phyloP scores from a whole-genome alignment of 2,113 vertebrate species.

The Thamnaconus septentrionalis region DNA sequence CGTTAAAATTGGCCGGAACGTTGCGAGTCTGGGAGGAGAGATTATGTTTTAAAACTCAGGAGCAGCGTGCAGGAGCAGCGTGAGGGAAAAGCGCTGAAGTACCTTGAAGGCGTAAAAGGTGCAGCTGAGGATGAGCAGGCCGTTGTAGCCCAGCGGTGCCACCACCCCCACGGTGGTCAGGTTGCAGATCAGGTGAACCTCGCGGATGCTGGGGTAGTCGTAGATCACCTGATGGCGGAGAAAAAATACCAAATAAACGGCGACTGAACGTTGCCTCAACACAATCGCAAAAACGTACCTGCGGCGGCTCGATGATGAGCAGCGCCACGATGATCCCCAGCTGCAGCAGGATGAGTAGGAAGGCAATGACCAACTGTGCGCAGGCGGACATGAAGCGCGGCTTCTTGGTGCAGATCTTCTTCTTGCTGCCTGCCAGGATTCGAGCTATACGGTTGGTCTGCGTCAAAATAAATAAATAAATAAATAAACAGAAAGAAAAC shows the following conservation, averaged over 20 bases:
- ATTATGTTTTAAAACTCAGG: neutral
- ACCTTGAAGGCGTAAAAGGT: slow-evolving; percentile 98
- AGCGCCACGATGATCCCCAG: slow-evolving; percentile 94
- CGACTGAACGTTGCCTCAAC: too few species aligned
- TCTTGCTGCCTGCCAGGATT: slow-evolving; percentile 98
- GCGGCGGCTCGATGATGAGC: slow-evolving; percentile 91
- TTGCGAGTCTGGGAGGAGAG: slow-evolving; percentile 83
- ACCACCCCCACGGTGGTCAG: slow-evolving; percentile 96
- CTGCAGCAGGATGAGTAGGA: slow-evolving; percentile 93
- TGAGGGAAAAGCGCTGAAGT: neutral
- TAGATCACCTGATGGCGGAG: slow-evolving; percentile 79
- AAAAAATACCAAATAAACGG: neutral
- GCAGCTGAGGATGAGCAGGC: slow-evolving; percentile 95
- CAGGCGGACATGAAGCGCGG: slow-evolving; percentile 99
- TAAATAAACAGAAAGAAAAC: slow-evolving; percentile 7
- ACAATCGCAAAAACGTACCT: slow-evolving; percentile 36
- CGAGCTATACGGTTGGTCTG: slow-evolving; percentile 96
- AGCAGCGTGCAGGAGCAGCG: neutral
- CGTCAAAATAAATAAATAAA: slow-evolving; percentile 55
- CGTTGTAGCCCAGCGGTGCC: slow-evolving; percentile 96
- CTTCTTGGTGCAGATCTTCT: slow-evolving; percentile 99
- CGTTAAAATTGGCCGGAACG: slow-evolving; percentile 97
- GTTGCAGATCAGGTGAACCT: slow-evolving; percentile 97
- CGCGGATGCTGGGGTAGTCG: slow-evolving; percentile 94
- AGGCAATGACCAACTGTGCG: slow-evolving; percentile 94